Base-by-base conservation (phyloP, 1,140 invertebrate genomes). In the Ephestia elutella region DNA sequence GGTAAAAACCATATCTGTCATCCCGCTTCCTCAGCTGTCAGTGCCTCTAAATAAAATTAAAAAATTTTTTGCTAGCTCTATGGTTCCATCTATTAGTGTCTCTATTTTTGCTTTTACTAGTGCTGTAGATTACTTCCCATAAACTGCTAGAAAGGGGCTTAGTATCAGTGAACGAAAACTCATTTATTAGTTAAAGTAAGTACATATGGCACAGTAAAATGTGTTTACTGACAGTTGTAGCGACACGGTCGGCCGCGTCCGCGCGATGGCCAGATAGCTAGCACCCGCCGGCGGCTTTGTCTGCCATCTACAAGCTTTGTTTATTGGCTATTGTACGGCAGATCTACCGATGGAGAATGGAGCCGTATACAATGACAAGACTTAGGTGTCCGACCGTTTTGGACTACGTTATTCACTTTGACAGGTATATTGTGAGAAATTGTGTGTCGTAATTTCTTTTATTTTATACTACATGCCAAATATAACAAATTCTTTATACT, bases 311-410 rank as follows among this genome's bases (percentile, higher is more conserved):
- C 70, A 62, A 62, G 63, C 72, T 73, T 79, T 86, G 78, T 84
- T 84, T 86, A 84, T 86, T 77, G 73, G 68, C 78, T 70, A 86
- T 86, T 86, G 79, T 83, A 51, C 66, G 54, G 54, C 67, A 71
- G 67, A 71, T 73, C 69, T 73, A 57, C 66, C 64, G 68, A 67
- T 70, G 65, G 61, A 65, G 77, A 74, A 81, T 77, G 72, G 74
- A 72, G 66, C 67, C 65, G 66, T 76, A 81, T 73, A 80, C 72
- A 71, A 72, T 73, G 70, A 67, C 65, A 58, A 54, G 55, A 35
- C 54, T 61, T 64, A 59, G 64, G 60, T 62, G 60, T 62, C 38
- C 17, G 51, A 54, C 20, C 5, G 35, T 54, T 10, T 28, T 54
- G 49, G 28, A 49, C 54, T 54, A 50, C 17, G 54, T 60, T 66